phyloP scores from a whole-genome alignment of 2,113 vertebrate species.

The Mixornis gularis region DNA sequence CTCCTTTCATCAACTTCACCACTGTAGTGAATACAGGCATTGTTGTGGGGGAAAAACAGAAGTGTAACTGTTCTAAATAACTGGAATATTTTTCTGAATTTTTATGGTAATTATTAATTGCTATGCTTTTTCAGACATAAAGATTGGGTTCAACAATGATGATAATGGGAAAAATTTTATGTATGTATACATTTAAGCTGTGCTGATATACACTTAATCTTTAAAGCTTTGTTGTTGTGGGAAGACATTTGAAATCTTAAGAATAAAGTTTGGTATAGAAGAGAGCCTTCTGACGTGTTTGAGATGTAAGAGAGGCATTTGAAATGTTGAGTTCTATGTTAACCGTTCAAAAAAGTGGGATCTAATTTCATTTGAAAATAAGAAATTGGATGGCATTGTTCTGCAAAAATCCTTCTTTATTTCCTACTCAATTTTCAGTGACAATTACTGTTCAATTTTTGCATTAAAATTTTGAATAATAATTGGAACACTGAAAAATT shows the following conservation, averaged over 20 bases:
- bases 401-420: not conserved
- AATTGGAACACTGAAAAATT: not conserved
- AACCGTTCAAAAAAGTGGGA: not conserved
- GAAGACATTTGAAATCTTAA: not conserved
- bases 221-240: not conserved
- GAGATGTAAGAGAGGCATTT: not conserved
- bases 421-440: not conserved
- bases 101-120: constrained; percentile 56
- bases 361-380: not conserved
- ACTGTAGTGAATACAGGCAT: constrained; percentile 50
- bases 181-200: not conserved
- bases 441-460: not conserved
- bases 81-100: constrained; percentile 57
- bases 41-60: constrained; percentile 48
- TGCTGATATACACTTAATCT: not conserved
- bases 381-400: not conserved
- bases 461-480: not conserved
- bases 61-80: constrained; percentile 48
- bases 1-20: constrained; percentile 25
- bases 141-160: not conserved
- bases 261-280: not conserved
- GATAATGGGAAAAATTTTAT: not conserved
- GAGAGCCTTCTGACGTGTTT: not conserved
- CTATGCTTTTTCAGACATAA: constrained; percentile 6
- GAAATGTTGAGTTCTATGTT: not conserved